Conservation (phyloP, 2,113 vertebrate species). For the Psammodynastes pulverulentus region DNA sequence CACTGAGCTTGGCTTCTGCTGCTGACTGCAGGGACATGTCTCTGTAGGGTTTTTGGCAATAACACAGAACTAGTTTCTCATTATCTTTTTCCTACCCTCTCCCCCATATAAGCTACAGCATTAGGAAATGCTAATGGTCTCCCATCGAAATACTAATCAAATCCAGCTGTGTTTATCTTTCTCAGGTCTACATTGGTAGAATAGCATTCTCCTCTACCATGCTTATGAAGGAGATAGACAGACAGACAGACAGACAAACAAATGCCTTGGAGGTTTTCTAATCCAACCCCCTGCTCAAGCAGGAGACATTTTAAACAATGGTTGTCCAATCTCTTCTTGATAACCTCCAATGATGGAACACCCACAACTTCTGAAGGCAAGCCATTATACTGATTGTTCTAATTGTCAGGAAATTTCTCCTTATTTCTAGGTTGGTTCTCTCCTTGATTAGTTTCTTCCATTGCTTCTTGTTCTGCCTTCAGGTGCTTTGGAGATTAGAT, state of each 20-base stretch:
- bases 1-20: not conserved
- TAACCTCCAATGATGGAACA: too few relatives aligned
- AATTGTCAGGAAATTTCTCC: too few relatives aligned
- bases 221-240: not conserved
- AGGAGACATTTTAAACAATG: too few relatives aligned
- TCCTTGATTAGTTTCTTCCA: too few relatives aligned
- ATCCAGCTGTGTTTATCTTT: not conserved
- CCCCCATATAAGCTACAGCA: not conserved
- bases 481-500: too few relatives aligned
- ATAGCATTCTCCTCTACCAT: not conserved
- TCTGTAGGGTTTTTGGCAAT: not conserved
- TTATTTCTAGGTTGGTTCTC: too few relatives aligned
- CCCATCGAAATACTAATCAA: not conserved
- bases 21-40: not conserved
- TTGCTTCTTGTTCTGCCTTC: too few relatives aligned
- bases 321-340: too few relatives aligned
- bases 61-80: not conserved
- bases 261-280: too few relatives aligned
- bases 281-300: too few relatives aligned
- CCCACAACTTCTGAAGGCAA: too few relatives aligned
- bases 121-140: not conserved
- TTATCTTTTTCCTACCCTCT: not conserved
- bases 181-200: not conserved
- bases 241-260: not conserved
- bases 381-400: too few relatives aligned